These are phyloP conservation scores for Peromyscus aztecus DNA, from an alignment of 2,797 vertebrate genomes.

Conservation along the genomic window DNA sequence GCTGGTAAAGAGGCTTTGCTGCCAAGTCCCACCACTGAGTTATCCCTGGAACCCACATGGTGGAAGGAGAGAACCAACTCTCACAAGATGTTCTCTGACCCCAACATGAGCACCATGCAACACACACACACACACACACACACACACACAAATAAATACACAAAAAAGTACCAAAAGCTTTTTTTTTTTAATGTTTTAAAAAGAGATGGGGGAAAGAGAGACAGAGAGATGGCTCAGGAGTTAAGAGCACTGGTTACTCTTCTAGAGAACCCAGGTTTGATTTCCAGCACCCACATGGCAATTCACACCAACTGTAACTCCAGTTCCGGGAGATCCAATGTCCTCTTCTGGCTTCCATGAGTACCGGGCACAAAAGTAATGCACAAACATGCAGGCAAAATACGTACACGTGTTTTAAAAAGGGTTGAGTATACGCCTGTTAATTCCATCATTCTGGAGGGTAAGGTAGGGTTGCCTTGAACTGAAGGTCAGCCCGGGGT, in stretches of 20 bases:
- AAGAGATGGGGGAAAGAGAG: not conserved
- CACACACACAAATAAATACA: no score
- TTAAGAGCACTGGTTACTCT: not conserved
- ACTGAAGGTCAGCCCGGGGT: not conserved
- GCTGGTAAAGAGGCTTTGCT: not conserved
- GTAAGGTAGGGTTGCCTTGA: not conserved
- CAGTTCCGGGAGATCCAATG: not conserved
- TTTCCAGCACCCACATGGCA: not conserved
- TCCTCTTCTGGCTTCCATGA: not conserved
- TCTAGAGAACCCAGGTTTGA: not conserved
- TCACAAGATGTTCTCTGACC: not conserved
- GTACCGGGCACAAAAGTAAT: not conserved
- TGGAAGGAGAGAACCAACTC: constrained; percentile 16
- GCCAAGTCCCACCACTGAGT: not conserved
- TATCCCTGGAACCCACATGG: not conserved
- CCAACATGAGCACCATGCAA: not conserved
- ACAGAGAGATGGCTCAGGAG: not conserved
- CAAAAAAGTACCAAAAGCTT: not conserved
- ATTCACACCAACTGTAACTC: not conserved
- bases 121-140: not conserved
- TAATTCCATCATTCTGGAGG: not conserved
- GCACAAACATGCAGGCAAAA: not conserved
- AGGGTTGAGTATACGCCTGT: not conserved
- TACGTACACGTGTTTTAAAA: not conserved
- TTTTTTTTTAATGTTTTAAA: not conserved